These are phyloP conservation scores for Palythoa grandiflora DNA, from an alignment of 92 coral and sea anemone genomes.

Conservation along the genomic window DNA sequence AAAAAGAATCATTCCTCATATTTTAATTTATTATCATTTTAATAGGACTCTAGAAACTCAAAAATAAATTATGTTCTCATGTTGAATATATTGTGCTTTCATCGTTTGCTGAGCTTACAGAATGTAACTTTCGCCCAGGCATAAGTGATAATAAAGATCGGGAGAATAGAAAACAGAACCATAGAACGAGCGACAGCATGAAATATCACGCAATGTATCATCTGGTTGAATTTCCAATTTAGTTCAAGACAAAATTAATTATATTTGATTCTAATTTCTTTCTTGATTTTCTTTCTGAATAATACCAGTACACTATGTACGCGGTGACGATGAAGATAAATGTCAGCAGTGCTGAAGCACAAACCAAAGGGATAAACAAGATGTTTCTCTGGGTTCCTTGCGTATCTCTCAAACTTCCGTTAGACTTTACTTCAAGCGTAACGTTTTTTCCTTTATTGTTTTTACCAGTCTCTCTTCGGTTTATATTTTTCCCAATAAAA, in stretches of 20 bases:
- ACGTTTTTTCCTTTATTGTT: neutral
- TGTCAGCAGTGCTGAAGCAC: neutral
- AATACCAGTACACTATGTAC: slow-evolving; percentile 13
- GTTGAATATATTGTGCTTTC: too few relatives aligned
- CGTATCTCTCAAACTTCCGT: neutral
- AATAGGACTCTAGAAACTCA: too few relatives aligned
- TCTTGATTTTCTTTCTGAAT: slow-evolving; percentile 1
- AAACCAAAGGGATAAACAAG: slow-evolving; percentile 13
- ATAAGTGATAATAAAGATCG: too few relatives aligned
- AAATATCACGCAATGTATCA: too few relatives aligned
- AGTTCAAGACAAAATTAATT: neutral
- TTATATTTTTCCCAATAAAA: neutral
- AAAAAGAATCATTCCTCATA: too few relatives aligned
- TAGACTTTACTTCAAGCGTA: neutral
- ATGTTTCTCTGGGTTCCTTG: neutral
- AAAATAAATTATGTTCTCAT: too few relatives aligned
- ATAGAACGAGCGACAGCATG: too few relatives aligned
- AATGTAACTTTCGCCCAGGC: too few relatives aligned
- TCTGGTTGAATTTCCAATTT: too few relatives aligned
- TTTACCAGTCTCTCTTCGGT: neutral
- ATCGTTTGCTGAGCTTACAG: too few relatives aligned
- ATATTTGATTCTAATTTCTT: slow-evolving; percentile 13
- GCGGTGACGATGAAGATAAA: neutral
- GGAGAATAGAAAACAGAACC: too few relatives aligned
- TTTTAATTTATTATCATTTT: too few relatives aligned